A percentile compares a stretch with the other conserved stretches of the same genome.
These are phyloP conservation scores for Cranoglanis bouderius DNA, from an alignment of 2,113 vertebrate species.

Conservation along the genomic window DNA sequence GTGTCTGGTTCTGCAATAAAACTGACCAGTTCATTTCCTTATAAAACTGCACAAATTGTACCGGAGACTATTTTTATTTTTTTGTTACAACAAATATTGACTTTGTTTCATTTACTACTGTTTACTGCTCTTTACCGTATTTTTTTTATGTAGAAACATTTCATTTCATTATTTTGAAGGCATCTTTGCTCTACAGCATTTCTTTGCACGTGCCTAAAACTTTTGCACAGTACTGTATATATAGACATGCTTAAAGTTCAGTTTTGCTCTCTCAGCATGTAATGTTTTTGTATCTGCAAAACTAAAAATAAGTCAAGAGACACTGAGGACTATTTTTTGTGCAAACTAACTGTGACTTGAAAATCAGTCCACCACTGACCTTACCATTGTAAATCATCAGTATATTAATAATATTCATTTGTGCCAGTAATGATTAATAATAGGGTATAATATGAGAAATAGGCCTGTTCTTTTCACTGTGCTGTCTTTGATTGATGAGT, in stretches of 20 bases:
- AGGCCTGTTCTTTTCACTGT: neutral
- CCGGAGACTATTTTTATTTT: too few species aligned
- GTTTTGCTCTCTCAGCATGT: neutral
- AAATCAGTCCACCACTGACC: neutral
- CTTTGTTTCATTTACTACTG: too few species aligned
- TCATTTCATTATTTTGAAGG: too few species aligned
- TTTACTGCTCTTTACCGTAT: too few species aligned
- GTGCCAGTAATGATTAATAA: neutral
- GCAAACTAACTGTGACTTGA: neutral
- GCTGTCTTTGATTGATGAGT: neutral
- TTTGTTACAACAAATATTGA: too few species aligned
- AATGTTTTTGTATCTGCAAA: neutral
- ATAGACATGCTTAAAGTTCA: neutral
- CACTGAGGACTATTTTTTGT: neutral
- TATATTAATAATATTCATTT: constrained; percentile 20
- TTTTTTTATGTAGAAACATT: too few species aligned
- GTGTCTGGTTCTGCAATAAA: too few species aligned
- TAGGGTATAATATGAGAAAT: neutral
- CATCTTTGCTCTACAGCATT: too few species aligned
- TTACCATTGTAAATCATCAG: neutral
- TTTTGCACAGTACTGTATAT: too few species aligned
- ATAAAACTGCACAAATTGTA: too few species aligned
- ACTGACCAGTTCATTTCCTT: too few species aligned
- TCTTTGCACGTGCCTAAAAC: too few species aligned
- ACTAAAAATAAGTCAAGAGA: neutral